These are phyloP conservation scores for Muschampia plurimacula DNA, from an alignment of 2,888 invertebrate species.

Conservation along the genomic window DNA sequence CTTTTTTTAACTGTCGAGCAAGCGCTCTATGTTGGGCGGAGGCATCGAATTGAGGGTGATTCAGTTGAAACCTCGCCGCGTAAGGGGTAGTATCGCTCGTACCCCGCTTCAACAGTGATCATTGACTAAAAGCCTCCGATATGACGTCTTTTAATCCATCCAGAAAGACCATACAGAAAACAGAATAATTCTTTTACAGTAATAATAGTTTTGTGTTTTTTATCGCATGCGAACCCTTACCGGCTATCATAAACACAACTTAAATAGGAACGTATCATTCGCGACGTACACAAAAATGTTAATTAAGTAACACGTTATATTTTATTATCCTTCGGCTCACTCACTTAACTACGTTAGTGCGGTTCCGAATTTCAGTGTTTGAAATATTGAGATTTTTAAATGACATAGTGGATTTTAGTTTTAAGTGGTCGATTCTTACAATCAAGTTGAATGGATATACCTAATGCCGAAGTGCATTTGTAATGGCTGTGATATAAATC, in stretches of 20 bases:
- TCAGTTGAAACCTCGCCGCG: slow-evolving; percentile 82
- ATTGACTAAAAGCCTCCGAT: slow-evolving; percentile 75
- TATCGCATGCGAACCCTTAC: slow-evolving; percentile 51
- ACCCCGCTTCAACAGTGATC: slow-evolving; percentile 70
- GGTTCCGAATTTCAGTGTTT: slow-evolving; percentile 51
- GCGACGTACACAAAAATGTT: slow-evolving; percentile 50
- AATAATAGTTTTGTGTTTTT: slow-evolving; percentile 25
- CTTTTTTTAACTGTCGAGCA: too few species aligned
- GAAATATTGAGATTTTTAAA: slow-evolving; percentile 45
- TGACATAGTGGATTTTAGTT: slow-evolving; percentile 46
- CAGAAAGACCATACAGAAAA: slow-evolving; percentile 51
- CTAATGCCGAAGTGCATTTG: slow-evolving; percentile 77
- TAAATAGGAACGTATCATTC: slow-evolving; percentile 69
- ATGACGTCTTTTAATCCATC: slow-evolving; percentile 68
- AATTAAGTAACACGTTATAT: slow-evolving; percentile 42
- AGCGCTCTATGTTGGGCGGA: slow-evolving; percentile 84
- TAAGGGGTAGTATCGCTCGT: slow-evolving; percentile 70
- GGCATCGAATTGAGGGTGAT: slow-evolving; percentile 81
- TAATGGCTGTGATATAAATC: slow-evolving; percentile 77
- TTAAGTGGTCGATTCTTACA: slow-evolving; percentile 58
- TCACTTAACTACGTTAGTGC: slow-evolving; percentile 28
- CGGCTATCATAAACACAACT: slow-evolving; percentile 68
- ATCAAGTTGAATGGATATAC: slow-evolving; percentile 69
- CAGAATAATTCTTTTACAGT: slow-evolving; percentile 44
- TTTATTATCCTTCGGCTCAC: slow-evolving; percentile 37